Percentiles rank a stretch among this genome's conserved stretches.
Conservation (phyloP, 2,888 invertebrate genomes). For the Lypha dubia region DNA sequence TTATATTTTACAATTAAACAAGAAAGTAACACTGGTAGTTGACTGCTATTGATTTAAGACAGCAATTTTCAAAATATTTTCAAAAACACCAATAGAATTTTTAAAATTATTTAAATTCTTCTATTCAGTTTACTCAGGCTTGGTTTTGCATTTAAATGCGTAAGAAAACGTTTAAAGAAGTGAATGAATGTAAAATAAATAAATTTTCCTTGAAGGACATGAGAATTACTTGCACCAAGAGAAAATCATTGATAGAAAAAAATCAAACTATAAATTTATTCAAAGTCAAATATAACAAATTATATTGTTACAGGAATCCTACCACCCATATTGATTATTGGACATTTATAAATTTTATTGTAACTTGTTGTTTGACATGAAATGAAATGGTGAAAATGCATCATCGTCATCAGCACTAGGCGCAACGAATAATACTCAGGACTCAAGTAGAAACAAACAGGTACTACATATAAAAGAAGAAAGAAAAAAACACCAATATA, state of each 20-base stretch:
- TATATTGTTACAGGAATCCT: conserved; percentile 50
- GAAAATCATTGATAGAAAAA: neutral
- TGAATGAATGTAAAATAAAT: conserved; percentile 47
- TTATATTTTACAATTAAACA: conserved; percentile 61
- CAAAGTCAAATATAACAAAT: conserved; percentile 54
- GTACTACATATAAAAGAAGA: neutral
- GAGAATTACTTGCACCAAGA: conserved; percentile 33
- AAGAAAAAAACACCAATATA: neutral
- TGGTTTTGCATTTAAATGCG: conserved; percentile 30
- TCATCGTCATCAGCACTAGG: conserved; percentile 44
- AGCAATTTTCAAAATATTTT: conserved; percentile 63
- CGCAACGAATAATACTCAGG: conserved; percentile 41
- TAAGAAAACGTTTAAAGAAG: conserved; percentile 14
- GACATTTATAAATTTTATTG: conserved; percentile 68
- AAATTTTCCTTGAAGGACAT: conserved; percentile 71
- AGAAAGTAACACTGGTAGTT: conserved; percentile 71
- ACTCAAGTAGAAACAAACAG: conserved; percentile 42
- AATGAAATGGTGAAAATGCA: conserved; percentile 61
- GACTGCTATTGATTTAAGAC: conserved; percentile 70
- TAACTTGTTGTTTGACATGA: conserved; percentile 69
- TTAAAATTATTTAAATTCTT: conserved; percentile 41
- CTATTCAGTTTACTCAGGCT: neutral
- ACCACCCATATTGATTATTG: conserved; percentile 68
- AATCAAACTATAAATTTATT: conserved; percentile 20
- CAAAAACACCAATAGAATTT: conserved; percentile 62